Evolutionary conservation across 2,888 invertebrate species (phyloP), one percentile per base, ranked within the genome.

Genomic region (Leptinotarsa rubiginosa): DNA sequence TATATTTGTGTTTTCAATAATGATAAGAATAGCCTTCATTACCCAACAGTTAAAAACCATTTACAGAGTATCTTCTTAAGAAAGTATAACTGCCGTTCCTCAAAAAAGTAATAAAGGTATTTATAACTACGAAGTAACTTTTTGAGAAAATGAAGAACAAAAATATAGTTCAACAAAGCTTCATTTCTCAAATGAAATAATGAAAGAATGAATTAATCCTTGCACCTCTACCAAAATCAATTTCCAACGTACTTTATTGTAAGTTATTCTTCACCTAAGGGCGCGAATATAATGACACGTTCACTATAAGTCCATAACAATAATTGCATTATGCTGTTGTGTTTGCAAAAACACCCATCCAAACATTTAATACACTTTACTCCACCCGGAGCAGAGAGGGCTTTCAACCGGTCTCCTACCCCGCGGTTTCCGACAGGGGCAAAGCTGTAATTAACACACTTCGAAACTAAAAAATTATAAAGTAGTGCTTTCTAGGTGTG

Each of bases 391-490:
- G 22, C 56, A 59, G 49, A 4, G 47, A 16, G 25, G 49, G 31
- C 56, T 56, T 65, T 18, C 72, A 67, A 62, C 47, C 56, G 70
- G 64, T 56, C 31, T 54, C 56, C 54, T 25, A 54, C 20, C 86
- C 85, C 85, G 83, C 77, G 83, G 84, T 83, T 82, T 83, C 72
- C 13, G 75, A 79, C 81, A 82, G 82, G 78, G 80, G 79, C 79
- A 78, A 47, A 77, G 79, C 81, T 82, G 81, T 85, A 85, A 86
- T 86, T 86, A 86, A 84, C 85, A 82, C 85, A 84, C 84, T 84
- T 84, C 83, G 83, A 80, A 81, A 81, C 78, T 81, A 80, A 75
- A 80, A 83, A 84, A 82, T 83, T 83, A 81, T 77, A 78, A 81
- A 79, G 77, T 78, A 73, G 65, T 49, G 69, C 75, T 70, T 69